Evolutionary conservation across 2,113 vertebrate genomes (phyloP), one percentile per base, ranked within the genome.

Genomic region (Epinephelus lanceolatus): DNA sequence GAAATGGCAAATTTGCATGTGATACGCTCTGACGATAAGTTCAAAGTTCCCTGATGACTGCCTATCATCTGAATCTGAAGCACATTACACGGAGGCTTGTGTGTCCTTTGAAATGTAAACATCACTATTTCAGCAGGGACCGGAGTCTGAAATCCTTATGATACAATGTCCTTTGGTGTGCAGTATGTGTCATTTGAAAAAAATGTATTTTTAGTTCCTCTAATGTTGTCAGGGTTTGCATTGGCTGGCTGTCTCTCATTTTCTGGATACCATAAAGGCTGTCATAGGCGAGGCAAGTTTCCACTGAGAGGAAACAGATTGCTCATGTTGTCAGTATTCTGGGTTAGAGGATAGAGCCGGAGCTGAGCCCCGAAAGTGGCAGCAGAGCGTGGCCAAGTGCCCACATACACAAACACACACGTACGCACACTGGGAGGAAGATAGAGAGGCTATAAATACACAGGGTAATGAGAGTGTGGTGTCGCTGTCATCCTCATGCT

Each of bases 381-480:
- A 83, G 84, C 80, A 55, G 63, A 87, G 81, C 71, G 9, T 91
- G 87, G 91, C 90, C 86, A 81, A 91, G 77, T 80, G 78, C 86
- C 76, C 74, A 67, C 83, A 69, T 53, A 33, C 66, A 85, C 80
- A 71, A 14, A 87, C 76, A 70, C 71, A 42, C 84, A 40, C 42
- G 2, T 71, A 74, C 62, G 61, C 71, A 81, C 83, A 88, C 88
- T 76, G 72, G 79, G 90, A 86, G 88, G 76, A 86, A 88, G 84
- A 92, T 90, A 74, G 93, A 85, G 80, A 76, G 57, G 79, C 92
- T 94, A 94, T 87, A 94, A 93, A 94, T 94, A 94, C 76, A 85
- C 77, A 67, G 83, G 62, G 78, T 93, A 94, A 93, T 92, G 76
- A 89, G 85, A 90, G 90, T 84, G 83, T 83, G 76, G 88, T 88